These are phyloP conservation scores for Cygnus olor DNA, from an alignment of 2,797 vertebrate species.

Conservation along the genomic window DNA sequence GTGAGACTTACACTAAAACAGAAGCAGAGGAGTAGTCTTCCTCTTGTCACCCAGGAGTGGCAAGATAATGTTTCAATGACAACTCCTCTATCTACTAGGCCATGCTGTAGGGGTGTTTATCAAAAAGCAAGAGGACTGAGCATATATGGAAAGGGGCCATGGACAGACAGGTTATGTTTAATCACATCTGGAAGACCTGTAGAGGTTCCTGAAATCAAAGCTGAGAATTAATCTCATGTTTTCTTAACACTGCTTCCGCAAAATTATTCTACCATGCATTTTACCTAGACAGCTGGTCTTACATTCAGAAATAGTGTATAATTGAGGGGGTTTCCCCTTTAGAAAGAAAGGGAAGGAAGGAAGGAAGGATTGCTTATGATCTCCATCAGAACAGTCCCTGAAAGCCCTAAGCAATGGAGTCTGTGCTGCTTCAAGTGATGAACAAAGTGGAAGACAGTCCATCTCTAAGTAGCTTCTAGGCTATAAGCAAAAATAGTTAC, in stretches of 20 bases:
- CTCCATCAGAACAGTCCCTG: not conserved
- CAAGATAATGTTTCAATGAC: not conserved
- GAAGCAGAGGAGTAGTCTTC: not conserved
- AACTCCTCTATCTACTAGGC: not conserved
- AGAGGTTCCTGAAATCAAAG: not conserved
- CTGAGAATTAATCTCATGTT: not conserved
- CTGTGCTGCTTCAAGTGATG: not conserved
- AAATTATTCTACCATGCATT: accelerated
- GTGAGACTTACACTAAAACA: not conserved
- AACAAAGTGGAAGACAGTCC: not conserved
- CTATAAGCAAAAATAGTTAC: not conserved
- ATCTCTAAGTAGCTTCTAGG: not conserved
- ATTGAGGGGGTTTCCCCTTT: not conserved
- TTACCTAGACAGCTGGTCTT: not conserved
- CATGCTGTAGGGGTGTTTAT: not conserved
- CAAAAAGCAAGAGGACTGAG: not conserved
- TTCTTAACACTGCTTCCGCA: not conserved
- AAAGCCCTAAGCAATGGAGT: not conserved
- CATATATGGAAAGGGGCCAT: not conserved
- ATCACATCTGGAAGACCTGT: not conserved
- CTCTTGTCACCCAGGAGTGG: not conserved
- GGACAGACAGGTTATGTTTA: not conserved
- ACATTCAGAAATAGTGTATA: not conserved
- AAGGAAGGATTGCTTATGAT: not conserved
- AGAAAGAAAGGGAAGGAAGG: not conserved